Percentiles rank a stretch among this genome's conserved stretches.
phyloP scores from a whole-genome alignment of 2,113 vertebrate species.

The Phrynosoma platyrhinos region DNA sequence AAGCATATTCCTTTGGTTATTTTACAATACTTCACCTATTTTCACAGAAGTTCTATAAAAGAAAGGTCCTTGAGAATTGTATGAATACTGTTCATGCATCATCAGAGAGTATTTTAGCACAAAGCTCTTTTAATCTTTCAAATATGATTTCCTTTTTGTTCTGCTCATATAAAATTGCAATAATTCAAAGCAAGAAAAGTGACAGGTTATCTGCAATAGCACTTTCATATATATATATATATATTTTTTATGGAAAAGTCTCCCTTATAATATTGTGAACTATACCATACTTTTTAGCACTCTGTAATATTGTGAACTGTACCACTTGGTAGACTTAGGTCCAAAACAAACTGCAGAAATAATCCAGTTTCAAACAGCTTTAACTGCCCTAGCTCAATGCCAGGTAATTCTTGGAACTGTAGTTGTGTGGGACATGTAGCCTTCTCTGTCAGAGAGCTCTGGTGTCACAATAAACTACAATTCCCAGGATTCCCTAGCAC shows the following conservation, averaged over 20 bases:
- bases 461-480: too few relatives aligned
- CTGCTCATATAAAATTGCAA: background rate
- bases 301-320: background rate
- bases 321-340: background rate
- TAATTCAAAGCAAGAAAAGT: slow-evolving; percentile 14
- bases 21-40: background rate
- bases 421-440: too few relatives aligned
- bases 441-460: too few relatives aligned
- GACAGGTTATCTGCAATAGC: background rate
- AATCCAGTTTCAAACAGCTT: too few relatives aligned
- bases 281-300: background rate
- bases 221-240: background rate
- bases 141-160: background rate
- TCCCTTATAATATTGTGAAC: background rate
- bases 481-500: too few relatives aligned
- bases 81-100: background rate
- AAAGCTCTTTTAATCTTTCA: slow-evolving; percentile 10
- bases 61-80: background rate
- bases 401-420: too few relatives aligned
- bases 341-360: too few relatives aligned
- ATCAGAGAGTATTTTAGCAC: slow-evolving; percentile 12
- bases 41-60: background rate
- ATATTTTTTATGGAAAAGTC: background rate
- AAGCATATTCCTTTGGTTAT: background rate
- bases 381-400: too few relatives aligned